Evolutionary conservation across 2,888 invertebrate species (phyloP).

Genomic region (Seira ritae): DNA sequence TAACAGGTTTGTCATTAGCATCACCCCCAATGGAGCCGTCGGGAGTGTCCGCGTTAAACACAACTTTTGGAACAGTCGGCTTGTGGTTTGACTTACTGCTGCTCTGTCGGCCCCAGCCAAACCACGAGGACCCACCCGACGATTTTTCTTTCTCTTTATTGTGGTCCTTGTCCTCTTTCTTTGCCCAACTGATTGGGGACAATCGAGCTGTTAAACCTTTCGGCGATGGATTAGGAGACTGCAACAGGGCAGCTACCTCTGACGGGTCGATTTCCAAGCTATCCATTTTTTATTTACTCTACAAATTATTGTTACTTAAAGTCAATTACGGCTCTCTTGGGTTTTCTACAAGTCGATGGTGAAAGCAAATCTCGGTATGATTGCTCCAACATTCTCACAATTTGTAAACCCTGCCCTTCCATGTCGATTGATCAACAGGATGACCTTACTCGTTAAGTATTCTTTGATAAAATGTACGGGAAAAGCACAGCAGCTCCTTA

Average conservation of each 20-base stretch:
- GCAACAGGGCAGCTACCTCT: constrained; percentile 40
- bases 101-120: constrained; percentile 30
- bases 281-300: constrained; percentile 45
- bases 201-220: constrained; percentile 38
- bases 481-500: too few species aligned
- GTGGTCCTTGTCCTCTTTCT: background rate
- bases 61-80: constrained; percentile 43
- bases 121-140: constrained; percentile 17
- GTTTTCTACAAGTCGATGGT: too few species aligned
- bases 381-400: too few species aligned
- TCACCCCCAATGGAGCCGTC: constrained; percentile 22
- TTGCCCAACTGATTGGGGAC: constrained; percentile 36
- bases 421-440: too few species aligned
- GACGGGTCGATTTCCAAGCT: constrained; percentile 34
- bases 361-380: too few species aligned
- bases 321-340: too few species aligned
- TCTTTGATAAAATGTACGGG: too few species aligned
- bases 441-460: too few species aligned
- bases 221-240: constrained; percentile 40
- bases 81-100: constrained; percentile 34
- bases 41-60: constrained; percentile 42
- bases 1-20: background rate
- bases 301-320: too few species aligned
- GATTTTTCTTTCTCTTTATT: constrained; percentile 19
- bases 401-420: too few species aligned